phyloP scores from a whole-genome alignment of 1,140 invertebrate species.

The Brachionus rubens region DNA sequence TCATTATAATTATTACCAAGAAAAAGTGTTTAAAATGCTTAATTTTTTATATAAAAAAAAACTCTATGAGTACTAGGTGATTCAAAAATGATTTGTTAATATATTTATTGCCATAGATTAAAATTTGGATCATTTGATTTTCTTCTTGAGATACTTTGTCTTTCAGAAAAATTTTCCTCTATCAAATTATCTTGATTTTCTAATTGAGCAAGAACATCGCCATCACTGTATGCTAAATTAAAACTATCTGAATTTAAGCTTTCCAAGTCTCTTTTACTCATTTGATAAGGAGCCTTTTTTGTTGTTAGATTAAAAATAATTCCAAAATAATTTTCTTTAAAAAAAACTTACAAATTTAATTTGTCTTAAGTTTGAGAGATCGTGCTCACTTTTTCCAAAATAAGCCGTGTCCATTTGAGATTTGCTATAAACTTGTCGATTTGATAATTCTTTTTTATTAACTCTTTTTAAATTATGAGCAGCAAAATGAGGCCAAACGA shows the following conservation, averaged over 20 bases:
- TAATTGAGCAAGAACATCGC: background rate
- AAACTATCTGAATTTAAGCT: background rate
- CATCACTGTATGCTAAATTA: background rate
- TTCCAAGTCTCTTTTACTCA: background rate
- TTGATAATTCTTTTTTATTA: conserved; percentile 50
- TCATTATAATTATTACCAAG: too few relatives aligned
- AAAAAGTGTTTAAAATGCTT: too few relatives aligned
- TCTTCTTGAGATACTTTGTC: background rate
- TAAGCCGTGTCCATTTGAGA: background rate
- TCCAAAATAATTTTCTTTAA: background rate
- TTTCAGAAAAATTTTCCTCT: background rate
- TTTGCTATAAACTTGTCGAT: conserved; percentile 50
- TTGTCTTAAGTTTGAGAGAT: background rate
- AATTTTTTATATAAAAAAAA: too few relatives aligned
- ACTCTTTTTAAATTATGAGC: conserved; percentile 51
- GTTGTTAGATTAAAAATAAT: background rate
- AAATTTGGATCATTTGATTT: background rate
- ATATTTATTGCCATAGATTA: conserved; percentile 4
- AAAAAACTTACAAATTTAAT: background rate
- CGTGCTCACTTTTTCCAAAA: background rate
- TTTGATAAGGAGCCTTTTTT: conserved; percentile 13
- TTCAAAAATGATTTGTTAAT: too few relatives aligned
- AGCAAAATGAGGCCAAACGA: conserved; percentile 58
- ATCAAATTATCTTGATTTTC: background rate
- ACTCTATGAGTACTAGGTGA: too few relatives aligned